These are phyloP conservation scores for Spea multiplicata DNA, from an alignment of 2,113 vertebrate species.

Conservation along the genomic window DNA sequence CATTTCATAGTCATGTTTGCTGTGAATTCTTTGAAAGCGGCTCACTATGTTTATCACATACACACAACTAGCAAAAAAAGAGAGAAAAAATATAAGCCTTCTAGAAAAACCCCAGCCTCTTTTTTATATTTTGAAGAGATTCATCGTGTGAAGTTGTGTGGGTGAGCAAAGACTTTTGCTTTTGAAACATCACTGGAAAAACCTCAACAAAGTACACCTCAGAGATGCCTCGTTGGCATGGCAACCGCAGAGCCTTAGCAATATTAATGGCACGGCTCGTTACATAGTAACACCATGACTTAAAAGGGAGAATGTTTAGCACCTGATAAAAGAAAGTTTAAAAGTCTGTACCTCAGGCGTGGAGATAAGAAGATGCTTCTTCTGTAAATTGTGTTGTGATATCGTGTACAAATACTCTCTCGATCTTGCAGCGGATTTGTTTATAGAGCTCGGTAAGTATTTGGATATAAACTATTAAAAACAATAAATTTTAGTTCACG, in stretches of 20 bases:
- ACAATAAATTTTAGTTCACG: too few species aligned
- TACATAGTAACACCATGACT: background rate
- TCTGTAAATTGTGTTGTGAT: background rate
- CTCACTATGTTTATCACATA: background rate
- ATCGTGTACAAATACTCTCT: background rate
- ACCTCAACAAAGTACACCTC: constrained; percentile 1
- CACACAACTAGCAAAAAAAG: background rate
- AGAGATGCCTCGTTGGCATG: constrained; percentile 14
- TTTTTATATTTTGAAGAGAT: background rate
- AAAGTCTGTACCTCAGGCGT: background rate
- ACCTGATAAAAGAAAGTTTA: background rate
- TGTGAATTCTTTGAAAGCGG: too few species aligned
- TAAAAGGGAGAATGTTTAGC: background rate
- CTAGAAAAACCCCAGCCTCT: background rate
- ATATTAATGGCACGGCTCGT: background rate
- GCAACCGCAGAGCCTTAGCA: background rate
- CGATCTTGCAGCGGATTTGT: background rate
- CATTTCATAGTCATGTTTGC: too few species aligned
- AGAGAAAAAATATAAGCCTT: too few species aligned
- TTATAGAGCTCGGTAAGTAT: too few species aligned
- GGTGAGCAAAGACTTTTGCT: constrained; percentile 8
- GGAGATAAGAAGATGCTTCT: background rate
- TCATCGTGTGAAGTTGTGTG: constrained; percentile 11
- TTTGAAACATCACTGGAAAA: constrained; percentile 14
- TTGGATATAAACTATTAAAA: too few species aligned